phyloP scores from a whole-genome alignment of 1,140 invertebrate species.

The Platorchestia sp. region DNA sequence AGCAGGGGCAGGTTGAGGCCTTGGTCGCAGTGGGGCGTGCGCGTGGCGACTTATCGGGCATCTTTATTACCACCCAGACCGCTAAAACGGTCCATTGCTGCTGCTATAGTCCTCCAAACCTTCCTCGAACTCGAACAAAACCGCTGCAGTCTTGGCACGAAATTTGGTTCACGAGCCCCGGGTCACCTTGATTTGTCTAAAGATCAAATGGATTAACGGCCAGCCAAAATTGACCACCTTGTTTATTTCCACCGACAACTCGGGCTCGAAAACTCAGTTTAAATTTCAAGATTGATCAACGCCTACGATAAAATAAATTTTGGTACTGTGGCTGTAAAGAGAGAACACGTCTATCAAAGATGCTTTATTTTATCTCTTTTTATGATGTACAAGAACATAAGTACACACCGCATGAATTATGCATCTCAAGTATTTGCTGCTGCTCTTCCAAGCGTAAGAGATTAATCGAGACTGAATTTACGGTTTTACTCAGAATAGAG shows the following conservation, averaged over 20 bases:
- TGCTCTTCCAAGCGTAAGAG: not conserved
- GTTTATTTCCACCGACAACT: slow-evolving; percentile 12
- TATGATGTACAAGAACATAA: not conserved
- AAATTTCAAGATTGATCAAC: not conserved
- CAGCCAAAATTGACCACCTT: slow-evolving; percentile 12
- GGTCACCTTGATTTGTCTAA: slow-evolving; percentile 25
- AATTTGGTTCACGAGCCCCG: slow-evolving; percentile 18
- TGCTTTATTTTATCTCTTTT: not conserved
- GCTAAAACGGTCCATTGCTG: slow-evolving; percentile 15
- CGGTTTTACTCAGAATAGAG: not conserved
- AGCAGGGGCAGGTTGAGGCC: not conserved
- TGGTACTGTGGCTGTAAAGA: not conserved
- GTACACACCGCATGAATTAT: not conserved
- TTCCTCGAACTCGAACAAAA: slow-evolving; percentile 6
- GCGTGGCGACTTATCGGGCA: slow-evolving; percentile 16
- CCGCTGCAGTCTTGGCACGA: slow-evolving; percentile 3
- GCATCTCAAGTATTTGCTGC: not conserved
- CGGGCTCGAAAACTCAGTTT: not conserved
- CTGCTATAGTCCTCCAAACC: not conserved
- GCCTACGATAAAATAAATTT: not conserved
- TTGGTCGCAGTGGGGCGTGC: not conserved
- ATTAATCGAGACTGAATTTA: not conserved
- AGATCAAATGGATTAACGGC: slow-evolving; percentile 23
- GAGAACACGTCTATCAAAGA: not conserved
- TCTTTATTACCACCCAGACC: slow-evolving; percentile 29